phyloP scores from a whole-genome alignment of 2,113 vertebrate genomes.

The Neopipo cinnamomea region DNA sequence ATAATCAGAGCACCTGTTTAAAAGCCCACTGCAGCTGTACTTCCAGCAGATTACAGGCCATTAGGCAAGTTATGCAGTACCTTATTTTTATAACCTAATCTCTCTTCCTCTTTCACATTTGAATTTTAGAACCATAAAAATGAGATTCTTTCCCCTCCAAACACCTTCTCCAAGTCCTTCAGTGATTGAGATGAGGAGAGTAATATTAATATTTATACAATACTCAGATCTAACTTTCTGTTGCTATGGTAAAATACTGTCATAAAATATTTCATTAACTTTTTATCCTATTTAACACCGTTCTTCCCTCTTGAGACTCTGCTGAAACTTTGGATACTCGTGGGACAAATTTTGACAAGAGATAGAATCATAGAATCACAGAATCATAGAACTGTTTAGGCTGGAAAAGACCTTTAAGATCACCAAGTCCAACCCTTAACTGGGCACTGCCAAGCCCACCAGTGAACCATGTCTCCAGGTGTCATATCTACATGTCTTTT shows the following conservation, averaged over 20 bases:
- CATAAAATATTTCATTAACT: constrained; percentile 73
- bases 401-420: neutral
- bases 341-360: neutral
- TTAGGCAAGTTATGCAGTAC: constrained; percentile 66
- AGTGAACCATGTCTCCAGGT: neutral
- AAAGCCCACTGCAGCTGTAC: constrained; percentile 68
- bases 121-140: constrained; percentile 64
- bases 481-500: neutral
- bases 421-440: neutral
- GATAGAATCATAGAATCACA: neutral
- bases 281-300: constrained; percentile 58
- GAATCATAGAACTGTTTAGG: neutral
- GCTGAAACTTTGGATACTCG: neutral
- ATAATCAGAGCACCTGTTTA: constrained; percentile 73
- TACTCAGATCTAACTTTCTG: constrained; percentile 39
- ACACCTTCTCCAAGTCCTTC: neutral
- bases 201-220: constrained; percentile 67
- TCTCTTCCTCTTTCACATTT: constrained; percentile 49
- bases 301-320: neutral
- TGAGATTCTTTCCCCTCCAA: constrained; percentile 26
- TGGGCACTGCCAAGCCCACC: neutral
- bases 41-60: constrained; percentile 63
- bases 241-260: constrained; percentile 55
- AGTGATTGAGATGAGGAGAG: constrained; percentile 37
- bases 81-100: constrained; percentile 70